Evolutionary conservation across 2,797 vertebrate species (phyloP), one percentile per base, ranked within the genome.

Genomic region (Coregonus sp.): DNA sequence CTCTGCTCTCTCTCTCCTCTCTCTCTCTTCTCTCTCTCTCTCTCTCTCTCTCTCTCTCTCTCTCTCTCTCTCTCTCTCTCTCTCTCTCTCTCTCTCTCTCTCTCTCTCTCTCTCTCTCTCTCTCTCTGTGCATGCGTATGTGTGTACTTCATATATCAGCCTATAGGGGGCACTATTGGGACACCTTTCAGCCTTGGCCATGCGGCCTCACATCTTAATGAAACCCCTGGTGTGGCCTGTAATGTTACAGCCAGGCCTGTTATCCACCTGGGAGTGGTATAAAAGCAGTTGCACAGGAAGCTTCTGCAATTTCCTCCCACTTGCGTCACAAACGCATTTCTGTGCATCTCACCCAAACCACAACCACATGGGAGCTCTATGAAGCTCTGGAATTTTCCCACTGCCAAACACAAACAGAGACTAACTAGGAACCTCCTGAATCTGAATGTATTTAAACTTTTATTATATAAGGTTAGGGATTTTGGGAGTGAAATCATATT

Each of bases 221-320:
- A 76, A 47, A 68, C 20, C 35, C 51, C 56, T 69, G 68, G 33
- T 54, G 40, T 47, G 70, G 40, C 20, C 40, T 47, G 56, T n/a
- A n/a, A n/a, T 6, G 40, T 12, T 47, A 47, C 56, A 61, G 56
- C 40, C 82, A 71, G 82, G 77, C 82, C 84, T 63, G 18, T 50
- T 74, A 80, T 88, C 87, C 92, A 92, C 91, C 90, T 93, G 92
- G 89, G 91, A 90, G 87, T 89, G 85, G 86, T 90, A 90, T 89
- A 90, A 86, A 89, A 89, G 90, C 87, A 87, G 88, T 92, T 92
- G 90, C 91, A 84, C 92, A 92, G 92, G 93, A 94, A 94, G 89
- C 89, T 87, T 90, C 82, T 85, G 90, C 88, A 91, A 93, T 94
- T 94, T 94, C 92, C 93, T 93, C 84, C 78, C 73, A 84, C 82